Evolutionary conservation across 2,113 vertebrate species (phyloP).

Genomic region (Delphinus delphis): DNA sequence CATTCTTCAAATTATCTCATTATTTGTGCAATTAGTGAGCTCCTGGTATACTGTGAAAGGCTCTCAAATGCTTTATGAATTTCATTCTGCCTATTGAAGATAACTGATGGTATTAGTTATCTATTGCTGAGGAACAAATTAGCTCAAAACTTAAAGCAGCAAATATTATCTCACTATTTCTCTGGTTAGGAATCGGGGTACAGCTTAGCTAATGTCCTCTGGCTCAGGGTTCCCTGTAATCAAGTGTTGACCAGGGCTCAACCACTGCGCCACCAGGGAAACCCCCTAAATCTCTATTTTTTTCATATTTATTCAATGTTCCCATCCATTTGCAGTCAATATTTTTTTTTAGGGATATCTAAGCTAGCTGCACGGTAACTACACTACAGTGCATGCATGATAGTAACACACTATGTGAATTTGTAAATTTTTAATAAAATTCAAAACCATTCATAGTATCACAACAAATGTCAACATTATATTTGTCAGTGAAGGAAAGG

Average conservation of each 20-base stretch:
- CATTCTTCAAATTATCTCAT: background rate
- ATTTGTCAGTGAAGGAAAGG: background rate
- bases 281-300: background rate
- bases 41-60: background rate
- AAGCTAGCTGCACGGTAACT: background rate
- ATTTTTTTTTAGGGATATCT: background rate
- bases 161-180: background rate
- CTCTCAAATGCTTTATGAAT: background rate
- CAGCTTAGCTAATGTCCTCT: background rate
- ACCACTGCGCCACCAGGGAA: too few species aligned
- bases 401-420: background rate
- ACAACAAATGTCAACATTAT: background rate
- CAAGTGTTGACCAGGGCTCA: background rate
- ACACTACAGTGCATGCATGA: background rate
- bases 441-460: background rate
- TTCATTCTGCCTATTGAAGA: background rate
- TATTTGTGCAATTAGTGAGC: background rate
- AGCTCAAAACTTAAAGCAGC: constrained; percentile 10
- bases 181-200: background rate
- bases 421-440: background rate
- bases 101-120: background rate
- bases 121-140: background rate
- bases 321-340: background rate
- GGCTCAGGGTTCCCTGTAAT: background rate
- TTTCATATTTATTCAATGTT: background rate